Evolutionary conservation across 2,797 vertebrate species (phyloP).

Genomic region (Cuculus canorus): DNA sequence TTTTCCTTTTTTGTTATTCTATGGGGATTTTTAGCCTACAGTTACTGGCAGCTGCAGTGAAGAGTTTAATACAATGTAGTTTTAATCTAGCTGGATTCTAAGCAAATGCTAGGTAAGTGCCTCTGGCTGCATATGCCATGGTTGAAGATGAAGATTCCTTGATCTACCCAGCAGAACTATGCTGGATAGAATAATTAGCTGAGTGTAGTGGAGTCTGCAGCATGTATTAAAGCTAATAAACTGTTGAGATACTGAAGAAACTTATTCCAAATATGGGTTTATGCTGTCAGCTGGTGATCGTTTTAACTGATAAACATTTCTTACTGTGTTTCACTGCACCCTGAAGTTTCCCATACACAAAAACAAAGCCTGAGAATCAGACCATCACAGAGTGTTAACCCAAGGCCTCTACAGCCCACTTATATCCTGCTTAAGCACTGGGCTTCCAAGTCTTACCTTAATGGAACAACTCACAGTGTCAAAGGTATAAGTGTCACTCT

Average conservation of each 20-base stretch:
- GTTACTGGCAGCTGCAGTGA: not conserved
- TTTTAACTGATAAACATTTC: not conserved
- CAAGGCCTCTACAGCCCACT: not conserved
- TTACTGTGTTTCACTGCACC: not conserved
- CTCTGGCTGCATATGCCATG: not conserved
- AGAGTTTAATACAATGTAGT: not conserved
- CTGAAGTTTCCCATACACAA: not conserved
- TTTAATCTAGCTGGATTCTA: not conserved
- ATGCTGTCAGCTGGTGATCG: not conserved
- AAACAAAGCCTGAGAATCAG: not conserved
- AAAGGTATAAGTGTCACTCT: not conserved
- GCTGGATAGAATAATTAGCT: not conserved
- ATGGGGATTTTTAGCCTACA: not conserved
- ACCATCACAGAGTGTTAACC: not conserved
- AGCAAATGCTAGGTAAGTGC: not conserved
- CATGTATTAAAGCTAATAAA: not conserved
- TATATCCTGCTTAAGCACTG: not conserved
- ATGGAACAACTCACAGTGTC: no score
- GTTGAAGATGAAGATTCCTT: not conserved
- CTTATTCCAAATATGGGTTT: not conserved
- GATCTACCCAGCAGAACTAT: not conserved
- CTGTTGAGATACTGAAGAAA: not conserved
- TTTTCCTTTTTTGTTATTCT: conserved; percentile 32
- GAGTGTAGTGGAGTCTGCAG: not conserved
- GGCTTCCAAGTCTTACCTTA: not conserved